These are phyloP conservation scores for Acronicta aceris DNA, from an alignment of 2,888 invertebrate species.

Conservation along the genomic window DNA sequence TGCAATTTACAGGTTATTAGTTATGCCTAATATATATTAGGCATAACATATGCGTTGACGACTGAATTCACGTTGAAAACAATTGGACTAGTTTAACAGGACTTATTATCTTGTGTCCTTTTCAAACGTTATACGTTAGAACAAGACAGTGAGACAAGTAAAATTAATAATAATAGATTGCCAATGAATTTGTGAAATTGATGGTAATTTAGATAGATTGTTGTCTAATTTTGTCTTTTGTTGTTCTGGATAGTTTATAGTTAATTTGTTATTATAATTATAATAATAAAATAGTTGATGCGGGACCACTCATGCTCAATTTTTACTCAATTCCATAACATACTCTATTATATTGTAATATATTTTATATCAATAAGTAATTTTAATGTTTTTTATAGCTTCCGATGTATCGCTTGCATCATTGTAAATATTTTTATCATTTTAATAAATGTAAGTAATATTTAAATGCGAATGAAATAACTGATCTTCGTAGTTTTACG, in stretches of 20 bases:
- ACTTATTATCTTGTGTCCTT: neutral
- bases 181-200: too few relatives aligned
- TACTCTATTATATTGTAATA: constrained; percentile 62
- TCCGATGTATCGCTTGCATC: constrained; percentile 51
- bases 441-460: constrained; percentile 64
- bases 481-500: constrained; percentile 83
- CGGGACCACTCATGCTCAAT: constrained; percentile 72
- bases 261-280: constrained; percentile 45
- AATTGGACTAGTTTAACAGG: too few relatives aligned
- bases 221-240: neutral
- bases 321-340: constrained; percentile 61
- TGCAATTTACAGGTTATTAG: too few relatives aligned
- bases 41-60: too few relatives aligned
- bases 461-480: constrained; percentile 77
- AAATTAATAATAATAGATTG: neutral
- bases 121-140: neutral
- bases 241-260: constrained; percentile 6
- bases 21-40: too few relatives aligned
- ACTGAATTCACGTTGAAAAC: too few relatives aligned
- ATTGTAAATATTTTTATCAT: constrained; percentile 66
- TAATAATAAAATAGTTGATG: constrained; percentile 40
- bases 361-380: constrained; percentile 58
- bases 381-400: constrained; percentile 53
- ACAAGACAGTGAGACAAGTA: neutral
- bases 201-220: too few relatives aligned